A percentile compares a stretch with the other conserved stretches of the same genome.
Evolutionary conservation across 2,888 invertebrate genomes (phyloP).

Genomic region (Eilema sororculum): DNA sequence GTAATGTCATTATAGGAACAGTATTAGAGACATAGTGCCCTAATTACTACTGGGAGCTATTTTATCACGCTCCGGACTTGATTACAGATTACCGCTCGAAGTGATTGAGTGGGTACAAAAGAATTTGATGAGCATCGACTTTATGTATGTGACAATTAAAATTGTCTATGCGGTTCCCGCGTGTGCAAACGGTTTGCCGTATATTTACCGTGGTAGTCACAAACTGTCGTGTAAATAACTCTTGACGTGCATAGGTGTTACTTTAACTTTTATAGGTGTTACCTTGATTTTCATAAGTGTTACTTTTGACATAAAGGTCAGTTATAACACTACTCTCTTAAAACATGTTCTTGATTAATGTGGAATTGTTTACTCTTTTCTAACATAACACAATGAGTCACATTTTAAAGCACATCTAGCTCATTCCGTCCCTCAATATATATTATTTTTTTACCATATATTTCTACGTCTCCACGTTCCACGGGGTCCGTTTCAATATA

Average conservation of each 20-base stretch:
- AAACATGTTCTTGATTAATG: too few species aligned
- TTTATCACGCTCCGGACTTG: slow-evolving; percentile 18
- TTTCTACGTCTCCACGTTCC: neutral
- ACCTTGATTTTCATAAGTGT: neutral
- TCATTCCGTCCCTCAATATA: too few species aligned
- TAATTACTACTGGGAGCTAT: slow-evolving; percentile 28
- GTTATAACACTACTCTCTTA: too few species aligned
- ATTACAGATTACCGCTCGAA: slow-evolving; percentile 26
- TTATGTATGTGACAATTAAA: neutral
- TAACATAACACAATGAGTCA: too few species aligned
- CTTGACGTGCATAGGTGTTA: neutral
- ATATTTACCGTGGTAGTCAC: neutral
- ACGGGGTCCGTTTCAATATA: neutral
- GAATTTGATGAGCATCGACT: slow-evolving; percentile 11
- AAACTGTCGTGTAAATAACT: neutral
- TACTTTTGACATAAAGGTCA: too few species aligned
- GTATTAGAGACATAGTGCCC: slow-evolving; percentile 25
- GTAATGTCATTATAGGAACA: slow-evolving; percentile 31
- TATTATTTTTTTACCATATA: too few species aligned
- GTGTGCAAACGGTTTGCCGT: too few species aligned
- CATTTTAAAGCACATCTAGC: too few species aligned
- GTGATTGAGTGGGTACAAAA: slow-evolving; percentile 13
- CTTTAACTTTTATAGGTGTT: neutral
- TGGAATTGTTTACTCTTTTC: too few species aligned
- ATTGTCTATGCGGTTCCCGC: neutral